Percentiles rank a stretch among this genome's conserved stretches.
These are phyloP conservation scores for Mesoligia furuncula DNA, from an alignment of 2,888 invertebrate species.

Conservation along the genomic window DNA sequence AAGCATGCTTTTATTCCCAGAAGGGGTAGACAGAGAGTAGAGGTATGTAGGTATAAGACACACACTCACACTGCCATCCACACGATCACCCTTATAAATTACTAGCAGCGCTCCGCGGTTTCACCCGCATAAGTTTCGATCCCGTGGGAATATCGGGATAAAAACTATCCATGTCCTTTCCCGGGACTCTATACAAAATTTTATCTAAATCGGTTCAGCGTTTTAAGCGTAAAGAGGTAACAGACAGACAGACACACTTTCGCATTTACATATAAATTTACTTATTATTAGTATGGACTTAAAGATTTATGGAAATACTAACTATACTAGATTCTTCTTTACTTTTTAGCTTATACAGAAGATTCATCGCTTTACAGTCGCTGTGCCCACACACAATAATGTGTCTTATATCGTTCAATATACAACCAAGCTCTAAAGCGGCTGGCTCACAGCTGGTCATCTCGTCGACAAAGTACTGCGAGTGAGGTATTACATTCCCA, in stretches of 20 bases:
- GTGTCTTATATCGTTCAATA: conserved; percentile 97
- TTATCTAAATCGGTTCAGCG: no score
- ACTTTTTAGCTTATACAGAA: conserved; percentile 95
- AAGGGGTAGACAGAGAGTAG: neutral
- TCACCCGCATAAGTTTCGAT: no score
- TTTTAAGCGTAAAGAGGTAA: no score
- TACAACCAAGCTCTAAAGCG: conserved; percentile 98
- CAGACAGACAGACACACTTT: no score
- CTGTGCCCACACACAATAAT: conserved; percentile 99
- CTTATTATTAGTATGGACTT: neutral
- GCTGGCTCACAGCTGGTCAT: conserved; percentile 98
- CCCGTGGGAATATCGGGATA: no score
- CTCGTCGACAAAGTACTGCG: conserved; percentile 96
- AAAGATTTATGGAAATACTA: conserved; percentile 63
- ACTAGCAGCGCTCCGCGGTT: neutral
- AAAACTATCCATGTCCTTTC: no score
- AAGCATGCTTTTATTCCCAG: no score
- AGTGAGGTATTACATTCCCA: conserved; percentile 98
- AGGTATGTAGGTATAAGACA: neutral
- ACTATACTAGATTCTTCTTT: conserved; percentile 92
- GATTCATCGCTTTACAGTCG: conserved; percentile 99
- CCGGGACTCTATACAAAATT: no score
- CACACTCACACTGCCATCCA: neutral
- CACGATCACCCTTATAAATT: neutral
- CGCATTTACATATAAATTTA: no score